Evolutionary conservation across 2,888 invertebrate genomes (phyloP), one percentile per base, ranked within the genome.

Genomic region (Halictus ligatus): DNA sequence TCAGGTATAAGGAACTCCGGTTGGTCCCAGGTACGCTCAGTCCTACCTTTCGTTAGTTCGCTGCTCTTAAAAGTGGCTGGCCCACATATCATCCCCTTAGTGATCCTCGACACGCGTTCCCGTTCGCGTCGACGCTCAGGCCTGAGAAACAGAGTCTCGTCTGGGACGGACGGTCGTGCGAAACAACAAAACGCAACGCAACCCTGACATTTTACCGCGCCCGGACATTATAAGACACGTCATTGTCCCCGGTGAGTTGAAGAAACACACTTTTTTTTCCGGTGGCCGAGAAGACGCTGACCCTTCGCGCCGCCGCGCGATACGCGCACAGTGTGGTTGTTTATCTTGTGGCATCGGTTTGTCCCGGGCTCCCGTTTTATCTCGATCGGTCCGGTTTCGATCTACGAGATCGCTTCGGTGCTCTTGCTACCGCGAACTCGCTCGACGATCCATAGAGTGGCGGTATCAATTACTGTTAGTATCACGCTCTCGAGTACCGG

Each of bases 1-100:
- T 86, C 85, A 83, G 85, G 91, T 93, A 93, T 92, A 93, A 93
- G 93, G 91, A 87, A 89, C 91, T 91, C 83, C 84, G 89, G 83
- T 89, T 90, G 89, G 90, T 88, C 86, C 88, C 89, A 86, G 90
- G 87, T 84, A 79, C 75, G 84, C 90, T 92, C 94, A 93, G 94
- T 94, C 40, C 80, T 67, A 91, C 89, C 91, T 91, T 92, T 92
- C 92, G 89, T 91, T 89, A 85, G 79, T 89, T 89, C 88, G 64
- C 78, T 73, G 72, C 74, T 77, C 79, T 85, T 60, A 80, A 80
- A 75, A 77, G 48, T 82, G 60, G 69, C 78, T 71, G 76, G 85
- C 80, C 80, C 86, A 78, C 86, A 83, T 86, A 86, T 86, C 87
- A 79, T 21, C 76, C 77, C 78, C 78, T 78, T 83, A 85, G 84